Evolutionary conservation across 2,888 invertebrate genomes (phyloP), one percentile per base, ranked within the genome.

Genomic region (Andrena minutula): DNA sequence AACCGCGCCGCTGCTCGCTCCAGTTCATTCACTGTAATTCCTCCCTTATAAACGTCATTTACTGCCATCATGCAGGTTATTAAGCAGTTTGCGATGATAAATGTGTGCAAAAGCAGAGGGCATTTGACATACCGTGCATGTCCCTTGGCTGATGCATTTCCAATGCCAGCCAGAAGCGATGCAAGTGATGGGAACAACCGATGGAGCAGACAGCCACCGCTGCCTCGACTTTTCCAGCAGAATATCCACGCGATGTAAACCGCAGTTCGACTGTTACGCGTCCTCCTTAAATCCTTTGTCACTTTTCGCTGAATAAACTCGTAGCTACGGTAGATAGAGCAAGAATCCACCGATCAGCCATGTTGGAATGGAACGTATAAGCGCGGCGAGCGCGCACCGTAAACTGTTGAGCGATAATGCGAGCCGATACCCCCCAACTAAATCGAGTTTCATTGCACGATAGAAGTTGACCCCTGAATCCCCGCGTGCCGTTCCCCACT

Each of bases 391-490:
- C 61, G 64, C 58, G 65, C 66, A 23, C 30, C 23, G 60, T 72
- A 77, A 74, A 64, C 28, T 65, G 53, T 23, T 35, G 56, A 26
- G 56, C 61, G 60, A 71, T 63, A 80, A 81, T 66, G 32, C 71
- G 5, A 47, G 28, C 71, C 71, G 82, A 75, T 82, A 75, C 30
- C 75, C 72, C 5, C 61, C 30, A 75, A 75, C 60, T 81, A 66
- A 81, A 81, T 75, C 82, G 81, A 66, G 47, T 81, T 82, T 66
- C 56, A 5, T 20, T 20, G 69, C 28, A 56, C 28, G 58, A 28
- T 30, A 35, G 28, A 64, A 60, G 47, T 77, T 56, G 47, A 71
- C 70, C 79, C 58, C 2, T 66, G 32, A 72, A 66, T 80, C 80
- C 79, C 79, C 10, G 56, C 53, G 32, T 41, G 35, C 64, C 79